Percentiles rank a stretch among this genome's conserved stretches.
These are phyloP conservation scores for Pyralis farinalis DNA, from an alignment of 2,888 invertebrate species.

Conservation along the genomic window DNA sequence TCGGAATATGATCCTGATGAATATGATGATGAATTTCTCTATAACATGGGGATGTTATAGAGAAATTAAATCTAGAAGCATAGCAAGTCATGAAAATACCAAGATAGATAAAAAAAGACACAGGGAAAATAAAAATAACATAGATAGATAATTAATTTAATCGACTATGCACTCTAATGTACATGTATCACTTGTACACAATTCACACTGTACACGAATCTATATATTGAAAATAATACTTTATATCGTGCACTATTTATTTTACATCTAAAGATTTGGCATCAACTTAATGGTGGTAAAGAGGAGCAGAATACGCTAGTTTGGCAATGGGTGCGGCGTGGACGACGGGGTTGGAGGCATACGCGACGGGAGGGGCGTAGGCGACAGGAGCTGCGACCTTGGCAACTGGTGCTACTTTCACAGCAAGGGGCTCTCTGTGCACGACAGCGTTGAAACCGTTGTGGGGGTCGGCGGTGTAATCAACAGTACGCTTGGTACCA, in stretches of 20 bases:
- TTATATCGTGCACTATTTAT: constrained; percentile 29
- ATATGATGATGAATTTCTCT: too few species aligned
- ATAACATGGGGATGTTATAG: too few species aligned
- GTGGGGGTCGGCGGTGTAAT: constrained; percentile 69
- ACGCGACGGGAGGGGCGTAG: constrained; percentile 35
- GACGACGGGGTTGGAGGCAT: constrained; percentile 26
- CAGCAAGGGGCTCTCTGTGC: constrained; percentile 57
- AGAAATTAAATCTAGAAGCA: too few species aligned
- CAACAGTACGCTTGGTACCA: constrained; percentile 78
- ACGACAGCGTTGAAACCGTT: constrained; percentile 81
- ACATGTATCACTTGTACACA: constrained; percentile 18
- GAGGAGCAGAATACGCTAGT: constrained; percentile 34
- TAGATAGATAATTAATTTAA: constrained; percentile 39
- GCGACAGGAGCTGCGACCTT: constrained; percentile 43
- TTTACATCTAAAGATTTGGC: constrained; percentile 46
- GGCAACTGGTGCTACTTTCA: constrained; percentile 37
- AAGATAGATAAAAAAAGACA: too few species aligned
- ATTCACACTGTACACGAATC: constrained; percentile 23
- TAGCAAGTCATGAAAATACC: too few species aligned
- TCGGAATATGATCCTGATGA: too few species aligned
- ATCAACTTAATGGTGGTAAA: constrained; percentile 60
- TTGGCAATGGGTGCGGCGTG: constrained; percentile 44
- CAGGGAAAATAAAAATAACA: not conserved
- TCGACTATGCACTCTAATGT: constrained; percentile 35
- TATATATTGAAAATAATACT: constrained; percentile 34